phyloP scores from a whole-genome alignment of 2,113 vertebrate genomes.

The Jaculus jaculus region DNA sequence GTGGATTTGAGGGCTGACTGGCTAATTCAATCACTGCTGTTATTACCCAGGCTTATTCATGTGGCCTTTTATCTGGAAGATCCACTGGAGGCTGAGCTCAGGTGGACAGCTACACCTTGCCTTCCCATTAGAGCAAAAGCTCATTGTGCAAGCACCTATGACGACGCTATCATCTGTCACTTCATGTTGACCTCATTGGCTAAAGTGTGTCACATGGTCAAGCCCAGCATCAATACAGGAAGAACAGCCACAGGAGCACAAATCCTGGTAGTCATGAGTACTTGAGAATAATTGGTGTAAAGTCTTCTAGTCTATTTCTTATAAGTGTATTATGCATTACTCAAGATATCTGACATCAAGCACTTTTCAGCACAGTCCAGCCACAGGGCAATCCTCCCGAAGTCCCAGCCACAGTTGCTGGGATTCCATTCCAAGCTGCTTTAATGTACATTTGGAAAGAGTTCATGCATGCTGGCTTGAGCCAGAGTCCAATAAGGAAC shows the following conservation, averaged over 20 bases:
- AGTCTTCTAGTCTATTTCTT: background rate
- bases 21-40: background rate
- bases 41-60: background rate
- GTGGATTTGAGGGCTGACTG: background rate
- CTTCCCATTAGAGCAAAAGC: background rate
- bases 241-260: background rate
- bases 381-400: background rate
- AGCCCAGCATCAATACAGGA: background rate
- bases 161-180: background rate
- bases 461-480: background rate
- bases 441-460: background rate
- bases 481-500: background rate
- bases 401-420: background rate
- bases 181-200: background rate
- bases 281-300: background rate
- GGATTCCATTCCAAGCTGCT: background rate
- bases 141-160: background rate
- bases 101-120: background rate
- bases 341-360: background rate
- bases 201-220: background rate
- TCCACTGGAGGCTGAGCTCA: fast-evolving
- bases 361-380: background rate
- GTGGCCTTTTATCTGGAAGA: background rate
- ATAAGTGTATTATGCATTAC: background rate
- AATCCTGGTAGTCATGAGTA: background rate